Percentiles rank a stretch among this genome's conserved stretches.
phyloP scores from a whole-genome alignment of 1,140 invertebrate genomes.

The Drosophila lowei region DNA sequence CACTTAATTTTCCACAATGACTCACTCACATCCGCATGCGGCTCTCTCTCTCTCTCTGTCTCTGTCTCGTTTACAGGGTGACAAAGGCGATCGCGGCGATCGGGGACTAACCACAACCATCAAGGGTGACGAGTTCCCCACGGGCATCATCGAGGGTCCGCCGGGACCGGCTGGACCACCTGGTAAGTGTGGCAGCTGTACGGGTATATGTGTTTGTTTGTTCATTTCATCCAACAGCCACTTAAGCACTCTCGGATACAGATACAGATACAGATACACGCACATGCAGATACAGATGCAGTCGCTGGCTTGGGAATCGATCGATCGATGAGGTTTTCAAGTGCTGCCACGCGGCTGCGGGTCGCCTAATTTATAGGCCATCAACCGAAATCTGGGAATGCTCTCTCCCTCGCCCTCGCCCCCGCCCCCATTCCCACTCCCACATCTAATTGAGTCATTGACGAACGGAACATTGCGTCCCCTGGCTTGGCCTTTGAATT shows the following conservation, averaged over 20 bases:
- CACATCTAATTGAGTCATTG: conserved; percentile 76
- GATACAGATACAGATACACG: conserved; percentile 8
- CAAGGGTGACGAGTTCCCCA: conserved; percentile 94
- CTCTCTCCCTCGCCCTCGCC: conserved; percentile 13
- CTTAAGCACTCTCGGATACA: conserved; percentile 47
- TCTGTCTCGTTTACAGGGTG: conserved; percentile 87
- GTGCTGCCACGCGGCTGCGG: conserved; percentile 73
- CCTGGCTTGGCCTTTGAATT: conserved; percentile 60
- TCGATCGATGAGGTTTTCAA: conserved; percentile 64
- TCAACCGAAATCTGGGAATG: conserved; percentile 37
- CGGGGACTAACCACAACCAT: conserved; percentile 94
- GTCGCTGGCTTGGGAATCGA: conserved; percentile 42
- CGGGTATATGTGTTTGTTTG: conserved; percentile 34
- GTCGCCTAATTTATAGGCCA: conserved; percentile 71
- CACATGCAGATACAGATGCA: conserved; percentile 4
- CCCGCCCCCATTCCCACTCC: not conserved
- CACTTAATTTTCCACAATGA: conserved; percentile 68
- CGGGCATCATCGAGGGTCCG: conserved; percentile 96
- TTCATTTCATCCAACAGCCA: conserved; percentile 48
- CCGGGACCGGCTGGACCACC: conserved; percentile 95
- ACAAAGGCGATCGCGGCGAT: conserved; percentile 95
- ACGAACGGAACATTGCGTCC: conserved; percentile 46
- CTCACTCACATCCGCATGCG: conserved; percentile 34
- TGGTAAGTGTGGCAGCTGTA: conserved; percentile 85
- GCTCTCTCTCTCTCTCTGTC: not conserved